Percentiles rank a stretch among this genome's conserved stretches.
phyloP scores from a whole-genome alignment of 1,140 invertebrate species.

The Drosophila punjabiensis region DNA sequence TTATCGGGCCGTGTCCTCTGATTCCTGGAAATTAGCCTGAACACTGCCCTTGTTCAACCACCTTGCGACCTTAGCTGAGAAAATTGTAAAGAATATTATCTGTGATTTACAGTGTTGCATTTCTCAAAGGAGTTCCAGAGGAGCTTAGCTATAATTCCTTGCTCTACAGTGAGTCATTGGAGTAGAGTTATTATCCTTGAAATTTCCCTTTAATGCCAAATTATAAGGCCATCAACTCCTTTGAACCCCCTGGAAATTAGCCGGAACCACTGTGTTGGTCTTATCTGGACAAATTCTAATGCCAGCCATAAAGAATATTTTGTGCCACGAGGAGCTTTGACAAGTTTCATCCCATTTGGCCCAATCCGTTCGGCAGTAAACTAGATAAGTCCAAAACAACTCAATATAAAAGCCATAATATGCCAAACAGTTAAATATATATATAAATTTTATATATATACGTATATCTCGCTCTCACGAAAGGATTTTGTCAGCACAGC shows the following conservation, averaged over 20 bases:
- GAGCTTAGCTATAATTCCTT: not conserved
- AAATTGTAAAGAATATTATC: not conserved
- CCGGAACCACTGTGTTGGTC: conserved; percentile 15
- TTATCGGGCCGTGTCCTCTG: conserved; percentile 48
- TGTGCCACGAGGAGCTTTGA: conserved; percentile 19
- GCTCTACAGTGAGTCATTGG: not conserved
- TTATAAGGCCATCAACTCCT: conserved; percentile 48
- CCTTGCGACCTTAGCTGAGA: not conserved
- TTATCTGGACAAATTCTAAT: conserved; percentile 60
- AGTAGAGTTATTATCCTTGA: not conserved
- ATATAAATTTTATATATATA: conserved; percentile 35
- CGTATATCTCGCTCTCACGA: conserved; percentile 15
- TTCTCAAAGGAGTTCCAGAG: not conserved
- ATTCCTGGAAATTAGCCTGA: conserved; percentile 9
- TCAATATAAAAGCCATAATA: conserved; percentile 84
- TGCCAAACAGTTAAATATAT: conserved; percentile 74
- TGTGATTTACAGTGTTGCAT: conserved; percentile 3
- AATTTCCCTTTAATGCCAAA: conserved; percentile 52
- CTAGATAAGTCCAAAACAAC: conserved; percentile 84
- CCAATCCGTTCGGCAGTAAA: conserved; percentile 66
- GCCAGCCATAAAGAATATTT: conserved; percentile 56
- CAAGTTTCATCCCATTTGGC: conserved; percentile 56
- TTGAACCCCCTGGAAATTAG: conserved; percentile 39
- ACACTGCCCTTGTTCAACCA: not conserved
- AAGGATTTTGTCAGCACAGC: conserved; percentile 61